Percentiles rank a stretch among this genome's conserved stretches.
phyloP scores from a whole-genome alignment of 2,797 vertebrate species.

The Aplochiton taeniatus region DNA sequence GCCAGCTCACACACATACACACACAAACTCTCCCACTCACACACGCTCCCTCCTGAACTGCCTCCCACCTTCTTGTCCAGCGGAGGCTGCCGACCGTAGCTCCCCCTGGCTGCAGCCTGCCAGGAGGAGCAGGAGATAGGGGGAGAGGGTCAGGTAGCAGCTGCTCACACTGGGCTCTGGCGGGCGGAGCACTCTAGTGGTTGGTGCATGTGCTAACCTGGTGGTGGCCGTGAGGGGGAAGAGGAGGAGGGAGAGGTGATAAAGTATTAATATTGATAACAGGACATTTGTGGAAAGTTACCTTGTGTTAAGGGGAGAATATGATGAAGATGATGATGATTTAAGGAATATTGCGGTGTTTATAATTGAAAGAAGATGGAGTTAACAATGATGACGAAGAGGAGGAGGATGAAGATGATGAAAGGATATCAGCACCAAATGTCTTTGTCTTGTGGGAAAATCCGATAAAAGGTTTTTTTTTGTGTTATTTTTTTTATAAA shows the following conservation, averaged over 20 bases:
- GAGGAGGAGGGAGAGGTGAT: no score
- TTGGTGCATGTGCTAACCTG: constrained; percentile 3
- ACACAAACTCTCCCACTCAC: no score
- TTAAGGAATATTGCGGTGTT: background rate
- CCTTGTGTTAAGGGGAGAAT: no score
- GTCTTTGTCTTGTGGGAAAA: no score
- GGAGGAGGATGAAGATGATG: constrained; percentile 1
- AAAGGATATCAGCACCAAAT: background rate
- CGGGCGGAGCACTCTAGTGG: constrained; percentile 8
- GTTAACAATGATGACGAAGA: background rate
- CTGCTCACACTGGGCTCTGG: constrained; percentile 46
- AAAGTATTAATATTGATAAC: no score
- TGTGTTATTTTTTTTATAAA: no score
- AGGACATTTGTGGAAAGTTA: no score
- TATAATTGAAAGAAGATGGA: no score
- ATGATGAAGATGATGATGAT: no score
- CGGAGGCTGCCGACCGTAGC: constrained; percentile 68
- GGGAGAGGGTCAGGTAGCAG: constrained; percentile 33
- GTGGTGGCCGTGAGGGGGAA: no score
- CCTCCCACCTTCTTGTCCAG: constrained; percentile 24
- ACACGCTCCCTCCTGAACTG: constrained; percentile 19
- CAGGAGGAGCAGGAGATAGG: background rate
- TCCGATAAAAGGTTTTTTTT: no score
- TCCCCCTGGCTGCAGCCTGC: constrained; percentile 37
- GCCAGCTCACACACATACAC: constrained; percentile 10